Evolutionary conservation across 2,888 invertebrate species (phyloP), one percentile per base, ranked within the genome.

Genomic region (Tenthredo mesomela): DNA sequence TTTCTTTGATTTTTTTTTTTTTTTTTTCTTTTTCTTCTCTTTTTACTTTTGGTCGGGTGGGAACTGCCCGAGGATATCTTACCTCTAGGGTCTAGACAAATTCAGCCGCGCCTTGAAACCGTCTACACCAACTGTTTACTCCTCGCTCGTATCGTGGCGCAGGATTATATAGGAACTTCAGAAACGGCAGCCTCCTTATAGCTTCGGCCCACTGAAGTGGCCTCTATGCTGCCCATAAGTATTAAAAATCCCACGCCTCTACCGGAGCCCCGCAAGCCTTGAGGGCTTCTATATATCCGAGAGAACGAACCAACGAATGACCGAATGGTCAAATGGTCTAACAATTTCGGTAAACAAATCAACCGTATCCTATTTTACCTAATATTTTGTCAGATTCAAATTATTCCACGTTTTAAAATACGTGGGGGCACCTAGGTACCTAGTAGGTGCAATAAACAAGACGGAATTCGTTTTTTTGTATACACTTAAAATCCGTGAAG

Each of bases 21-120:
- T 21, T 40, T 40, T 40, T 29, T 29, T 29, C 1, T 67, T 15
- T n/a, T n/a, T n/a, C n/a, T n/a, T n/a, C n/a, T 15, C 5, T 73
- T 21, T 40, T 40, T 40, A 18, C 43, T 43, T 73, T 47, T 15
- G 6, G 9, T 73, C 73, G 73, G 70, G 80, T 84, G 89, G 86
- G 86, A 87, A 88, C 71, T 82, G 85, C 87, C 84, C 65, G 61
- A 71, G 85, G 86, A 70, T 29, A 67, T 43, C 43, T 5, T 70
- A 67, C 67, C 67, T 67, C 33, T 65, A 15, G 84, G 73, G 67
- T 86, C 75, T 86, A 86, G 85, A 82, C 88, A 86, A 88, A 87
- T 84, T 7, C 4, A 86, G 85, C 86, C 85, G 82, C 61, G 82
- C 43, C 77, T 77, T 37, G 50, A 77, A 73, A 43, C 61, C 25